These are phyloP conservation scores for Nematopogon swammerdamellus DNA, from an alignment of 2,888 invertebrate species.

Conservation along the genomic window DNA sequence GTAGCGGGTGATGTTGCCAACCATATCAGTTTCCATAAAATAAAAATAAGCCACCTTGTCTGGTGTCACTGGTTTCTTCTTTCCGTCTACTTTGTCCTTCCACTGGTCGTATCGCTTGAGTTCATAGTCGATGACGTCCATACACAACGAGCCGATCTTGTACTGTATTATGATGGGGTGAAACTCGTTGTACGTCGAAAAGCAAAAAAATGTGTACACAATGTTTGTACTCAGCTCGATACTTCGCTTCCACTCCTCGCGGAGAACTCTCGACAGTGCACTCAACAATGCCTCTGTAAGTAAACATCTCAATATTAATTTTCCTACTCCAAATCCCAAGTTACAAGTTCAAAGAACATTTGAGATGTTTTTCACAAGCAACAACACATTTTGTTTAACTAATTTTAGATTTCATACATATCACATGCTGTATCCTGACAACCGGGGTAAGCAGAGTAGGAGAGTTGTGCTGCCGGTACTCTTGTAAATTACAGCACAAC, in stretches of 20 bases:
- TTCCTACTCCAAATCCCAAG: too few relatives aligned
- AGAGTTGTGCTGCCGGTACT: too few relatives aligned
- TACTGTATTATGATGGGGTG: constrained; percentile 93
- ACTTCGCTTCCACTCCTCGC: constrained; percentile 97
- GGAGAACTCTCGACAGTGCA: constrained; percentile 89
- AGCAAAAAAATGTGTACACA: constrained; percentile 95
- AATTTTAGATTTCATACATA: too few relatives aligned
- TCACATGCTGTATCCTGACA: too few relatives aligned
- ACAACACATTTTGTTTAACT: too few relatives aligned
- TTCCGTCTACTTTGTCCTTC: constrained; percentile 64
- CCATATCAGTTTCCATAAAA: not conserved
- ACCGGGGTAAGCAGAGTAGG: too few relatives aligned
- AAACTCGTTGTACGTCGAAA: constrained; percentile 93
- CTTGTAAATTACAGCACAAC: too few relatives aligned
- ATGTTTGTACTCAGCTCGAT: constrained; percentile 95
- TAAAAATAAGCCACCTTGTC: constrained; percentile 30
- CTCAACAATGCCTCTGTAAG: constrained; percentile 88
- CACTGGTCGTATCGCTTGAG: constrained; percentile 90
- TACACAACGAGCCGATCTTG: constrained; percentile 95
- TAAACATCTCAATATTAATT: too few relatives aligned
- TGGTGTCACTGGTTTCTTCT: constrained; percentile 39
- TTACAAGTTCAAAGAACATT: too few relatives aligned
- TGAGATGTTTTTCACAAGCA: too few relatives aligned
- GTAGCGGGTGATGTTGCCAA: too few relatives aligned
- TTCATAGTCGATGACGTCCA: constrained; percentile 96